phyloP scores from a whole-genome alignment of 2,797 vertebrate genomes.

The Psittacula derbiana region DNA sequence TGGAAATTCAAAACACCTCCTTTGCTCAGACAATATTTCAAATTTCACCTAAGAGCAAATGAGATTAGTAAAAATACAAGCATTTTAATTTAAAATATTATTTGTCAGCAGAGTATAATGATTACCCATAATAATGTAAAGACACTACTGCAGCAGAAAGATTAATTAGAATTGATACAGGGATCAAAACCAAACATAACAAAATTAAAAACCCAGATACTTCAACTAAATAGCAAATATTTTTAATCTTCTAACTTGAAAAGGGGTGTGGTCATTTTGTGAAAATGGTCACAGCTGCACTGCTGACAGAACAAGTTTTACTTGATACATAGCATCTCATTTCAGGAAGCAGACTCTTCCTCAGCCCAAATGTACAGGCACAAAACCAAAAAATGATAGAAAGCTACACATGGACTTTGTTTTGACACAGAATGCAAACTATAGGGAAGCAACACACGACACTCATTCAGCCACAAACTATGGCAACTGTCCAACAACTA shows the following conservation, averaged over 20 bases:
- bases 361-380: neutral
- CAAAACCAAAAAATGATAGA: neutral
- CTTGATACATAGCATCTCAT: neutral
- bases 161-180: accelerated
- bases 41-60: neutral
- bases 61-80: neutral
- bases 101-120: neutral
- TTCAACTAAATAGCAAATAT: neutral
- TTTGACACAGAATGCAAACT: neutral
- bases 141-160: neutral
- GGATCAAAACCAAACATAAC: neutral
- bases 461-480: neutral
- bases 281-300: neutral
- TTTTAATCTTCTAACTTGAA: neutral
- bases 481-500: neutral
- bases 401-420: neutral
- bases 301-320: neutral
- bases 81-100: neutral
- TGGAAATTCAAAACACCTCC: neutral
- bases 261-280: neutral
- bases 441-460: neutral
- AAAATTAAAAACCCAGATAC: neutral
- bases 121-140: neutral
- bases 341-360: neutral
- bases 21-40: neutral